Base-by-base conservation (phyloP, 2,888 invertebrate genomes). In the Ametastegia equiseti region DNA sequence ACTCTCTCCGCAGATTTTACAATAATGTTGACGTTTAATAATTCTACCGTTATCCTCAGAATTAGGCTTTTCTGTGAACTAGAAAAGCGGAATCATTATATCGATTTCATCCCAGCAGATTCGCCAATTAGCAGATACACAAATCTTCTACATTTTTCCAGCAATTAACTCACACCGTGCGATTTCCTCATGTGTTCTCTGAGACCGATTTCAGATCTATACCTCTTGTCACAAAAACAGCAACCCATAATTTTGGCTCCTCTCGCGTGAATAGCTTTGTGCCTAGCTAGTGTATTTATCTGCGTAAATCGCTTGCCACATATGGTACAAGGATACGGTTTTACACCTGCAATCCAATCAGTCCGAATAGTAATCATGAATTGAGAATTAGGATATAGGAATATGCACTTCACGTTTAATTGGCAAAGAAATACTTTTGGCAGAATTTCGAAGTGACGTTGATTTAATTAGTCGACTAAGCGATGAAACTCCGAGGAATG, bases 271-370 rank as follows among this genome's bases (percentile, higher is more conserved):
- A 89, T 88, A 42, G 86, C 86, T 83, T 88, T 90, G 11, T 90
- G 90, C 11, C 89, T 87, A 6, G 87, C 88, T 5, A 90, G 80
- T 0, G 90, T 90, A 85, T 88, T 89, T 39, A 89, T 88, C 73
- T 90, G 90, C 0, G 89, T 90, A 65, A 90, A 90, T 80, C 89
- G 85, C 80, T 89, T 89, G 0, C 90, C 90, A 82, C 92, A 92
- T 50, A 88, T 84, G 3, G 86, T 87, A 81, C 92, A 92, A 1
- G 88, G 89, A 84, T 91, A 92, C 13, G 91, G 91, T 81, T 91
- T 91, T 11, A 89, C 84, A 69, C 91, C 91, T 90, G 42, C 33
- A 81, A 65, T 65, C 15, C 60, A 60, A 15, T 60, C 15, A 30
- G 27, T 60, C 5, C 30, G 1, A 30, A 30, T 60, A 60, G 60